phyloP scores from a whole-genome alignment of 2,888 invertebrate species.

The Caradrina kadenii region DNA sequence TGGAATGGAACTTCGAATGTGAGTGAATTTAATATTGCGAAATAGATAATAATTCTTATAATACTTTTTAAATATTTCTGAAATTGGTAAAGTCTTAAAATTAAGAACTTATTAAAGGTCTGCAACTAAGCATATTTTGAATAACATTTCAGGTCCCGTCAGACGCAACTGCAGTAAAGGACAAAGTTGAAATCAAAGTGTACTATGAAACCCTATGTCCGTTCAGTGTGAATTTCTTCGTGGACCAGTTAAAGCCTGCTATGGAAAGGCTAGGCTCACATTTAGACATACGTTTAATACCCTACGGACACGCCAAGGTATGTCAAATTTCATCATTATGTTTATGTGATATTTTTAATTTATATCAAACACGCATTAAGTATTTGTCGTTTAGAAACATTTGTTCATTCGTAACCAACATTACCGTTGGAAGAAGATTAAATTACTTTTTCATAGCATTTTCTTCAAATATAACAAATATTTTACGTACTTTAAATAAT shows the following conservation, averaged over 20 bases:
- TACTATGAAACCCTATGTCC: slow-evolving; percentile 95
- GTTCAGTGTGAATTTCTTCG: slow-evolving; percentile 93
- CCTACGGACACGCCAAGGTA: slow-evolving; percentile 95
- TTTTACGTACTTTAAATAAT: background rate
- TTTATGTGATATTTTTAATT: slow-evolving; percentile 53
- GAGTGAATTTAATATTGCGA: slow-evolving; percentile 29
- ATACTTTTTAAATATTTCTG: background rate
- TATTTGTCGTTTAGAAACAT: slow-evolving; percentile 22
- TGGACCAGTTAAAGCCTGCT: slow-evolving; percentile 92
- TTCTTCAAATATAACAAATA: background rate
- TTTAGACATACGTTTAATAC: slow-evolving; percentile 92
- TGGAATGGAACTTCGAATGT: slow-evolving; percentile 41
- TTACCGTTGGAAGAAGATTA: slow-evolving; percentile 10
- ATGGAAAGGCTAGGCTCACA: slow-evolving; percentile 90
- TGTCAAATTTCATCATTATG: slow-evolving; percentile 47
- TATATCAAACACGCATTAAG: slow-evolving; percentile 49
- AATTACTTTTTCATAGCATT: slow-evolving; percentile 1
- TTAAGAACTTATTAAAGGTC: no score
- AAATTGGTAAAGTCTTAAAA: background rate
- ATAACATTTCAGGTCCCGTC: slow-evolving; percentile 44
- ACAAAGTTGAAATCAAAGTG: slow-evolving; percentile 77
- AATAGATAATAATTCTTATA: background rate
- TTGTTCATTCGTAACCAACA: slow-evolving; percentile 17
- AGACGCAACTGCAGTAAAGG: slow-evolving; percentile 24
- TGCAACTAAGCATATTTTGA: slow-evolving; percentile 5